These are phyloP conservation scores for Drosophila lacteicornis DNA, from an alignment of 1,140 invertebrate species.

Conservation along the genomic window DNA sequence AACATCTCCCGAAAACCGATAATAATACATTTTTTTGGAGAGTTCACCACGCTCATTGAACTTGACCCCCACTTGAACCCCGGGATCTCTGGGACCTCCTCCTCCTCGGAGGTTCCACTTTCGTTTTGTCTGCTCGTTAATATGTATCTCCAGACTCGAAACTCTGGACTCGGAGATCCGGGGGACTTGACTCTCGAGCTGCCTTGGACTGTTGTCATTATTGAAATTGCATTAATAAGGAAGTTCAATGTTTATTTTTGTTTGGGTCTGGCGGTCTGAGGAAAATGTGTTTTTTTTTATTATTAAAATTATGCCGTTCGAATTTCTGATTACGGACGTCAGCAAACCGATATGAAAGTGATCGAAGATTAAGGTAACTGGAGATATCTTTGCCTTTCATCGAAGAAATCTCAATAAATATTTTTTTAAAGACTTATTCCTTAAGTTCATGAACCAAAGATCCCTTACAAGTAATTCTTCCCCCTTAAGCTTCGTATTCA, in stretches of 20 bases:
- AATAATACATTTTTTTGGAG: constrained; percentile 35
- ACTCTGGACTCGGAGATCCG: background rate
- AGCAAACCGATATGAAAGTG: constrained; percentile 40
- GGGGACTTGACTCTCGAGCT: constrained; percentile 37
- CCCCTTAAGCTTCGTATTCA: too few relatives aligned
- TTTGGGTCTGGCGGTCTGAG: constrained; percentile 39
- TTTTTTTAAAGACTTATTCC: background rate
- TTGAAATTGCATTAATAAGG: constrained; percentile 82
- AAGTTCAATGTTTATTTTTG: constrained; percentile 80
- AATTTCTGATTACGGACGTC: constrained; percentile 41
- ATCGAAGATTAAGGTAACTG: constrained; percentile 19
- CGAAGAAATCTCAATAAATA: background rate
- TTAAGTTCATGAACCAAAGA: background rate
- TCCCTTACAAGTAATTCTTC: background rate
- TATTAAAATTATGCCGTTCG: constrained; percentile 18
- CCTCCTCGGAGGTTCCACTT: constrained; percentile 44
- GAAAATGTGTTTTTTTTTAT: constrained; percentile 32
- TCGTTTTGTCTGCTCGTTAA: constrained; percentile 68
- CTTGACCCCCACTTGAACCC: constrained; percentile 44
- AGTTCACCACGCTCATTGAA: constrained; percentile 36
- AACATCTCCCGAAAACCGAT: constrained; percentile 25
- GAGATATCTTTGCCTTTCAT: background rate
- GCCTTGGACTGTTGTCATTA: constrained; percentile 54
- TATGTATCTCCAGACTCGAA: constrained; percentile 41
- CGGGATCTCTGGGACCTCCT: constrained; percentile 6